A percentile compares a stretch with the other conserved stretches of the same genome.
These are phyloP conservation scores for Oscheius sp. DNA, from an alignment of 1,140 invertebrate species.

Conservation along the genomic window DNA sequence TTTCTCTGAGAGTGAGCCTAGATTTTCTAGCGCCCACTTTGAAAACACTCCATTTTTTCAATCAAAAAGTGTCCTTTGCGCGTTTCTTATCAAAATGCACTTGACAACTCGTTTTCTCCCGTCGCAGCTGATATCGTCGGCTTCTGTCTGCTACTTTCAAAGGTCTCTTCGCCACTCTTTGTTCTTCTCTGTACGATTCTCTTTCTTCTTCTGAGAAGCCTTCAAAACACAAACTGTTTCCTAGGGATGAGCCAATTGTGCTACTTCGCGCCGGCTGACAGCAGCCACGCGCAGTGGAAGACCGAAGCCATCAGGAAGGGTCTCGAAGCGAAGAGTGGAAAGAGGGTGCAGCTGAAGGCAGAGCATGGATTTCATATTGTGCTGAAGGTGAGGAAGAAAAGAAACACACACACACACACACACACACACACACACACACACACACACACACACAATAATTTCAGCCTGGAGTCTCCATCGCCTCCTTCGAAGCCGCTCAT, in stretches of 20 bases:
- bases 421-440: not conserved
- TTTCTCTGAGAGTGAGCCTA: too few relatives aligned
- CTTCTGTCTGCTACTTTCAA: too few relatives aligned
- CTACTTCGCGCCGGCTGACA: conserved; percentile 6
- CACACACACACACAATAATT: not conserved
- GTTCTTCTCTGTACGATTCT: too few relatives aligned
- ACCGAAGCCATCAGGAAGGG: conserved; percentile 2
- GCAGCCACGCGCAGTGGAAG: conserved; percentile 20
- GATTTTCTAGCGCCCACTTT: too few relatives aligned
- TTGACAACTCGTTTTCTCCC: too few relatives aligned
- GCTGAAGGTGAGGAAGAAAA: conserved; percentile 12
- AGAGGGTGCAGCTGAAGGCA: conserved; percentile 3
- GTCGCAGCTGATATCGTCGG: too few relatives aligned
- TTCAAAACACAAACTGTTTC: too few relatives aligned
- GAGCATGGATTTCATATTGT: conserved; percentile 28
- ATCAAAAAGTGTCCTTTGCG: too few relatives aligned
- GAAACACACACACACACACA: not conserved
- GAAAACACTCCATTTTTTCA: too few relatives aligned
- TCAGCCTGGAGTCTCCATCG: not conserved
- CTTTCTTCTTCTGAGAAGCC: too few relatives aligned
- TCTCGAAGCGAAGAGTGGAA: not conserved
- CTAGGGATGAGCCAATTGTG: conserved; percentile 3
- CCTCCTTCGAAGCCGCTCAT: conserved; percentile 14
- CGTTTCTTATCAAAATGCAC: too few relatives aligned
- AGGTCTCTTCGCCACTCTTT: too few relatives aligned